phyloP scores from a whole-genome alignment of 2,113 vertebrate species.

The Strix uralensis region DNA sequence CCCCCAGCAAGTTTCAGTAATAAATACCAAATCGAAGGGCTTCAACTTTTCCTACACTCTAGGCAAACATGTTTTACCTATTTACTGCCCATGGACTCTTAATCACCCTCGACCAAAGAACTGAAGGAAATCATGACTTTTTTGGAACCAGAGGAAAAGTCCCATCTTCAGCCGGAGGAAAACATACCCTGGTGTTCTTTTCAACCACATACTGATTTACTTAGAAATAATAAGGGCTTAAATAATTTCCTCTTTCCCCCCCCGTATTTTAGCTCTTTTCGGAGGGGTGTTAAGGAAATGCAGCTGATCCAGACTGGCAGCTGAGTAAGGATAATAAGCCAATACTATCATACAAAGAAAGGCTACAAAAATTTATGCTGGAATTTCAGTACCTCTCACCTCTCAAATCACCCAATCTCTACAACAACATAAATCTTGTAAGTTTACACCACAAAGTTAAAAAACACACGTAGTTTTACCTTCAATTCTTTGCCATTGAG shows the following conservation, averaged over 20 bases:
- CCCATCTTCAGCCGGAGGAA: neutral
- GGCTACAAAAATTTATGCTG: neutral
- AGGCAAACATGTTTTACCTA: neutral
- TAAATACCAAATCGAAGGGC: neutral
- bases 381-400: neutral
- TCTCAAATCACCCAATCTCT: neutral
- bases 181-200: neutral
- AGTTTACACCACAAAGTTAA: neutral
- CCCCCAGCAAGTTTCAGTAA: neutral
- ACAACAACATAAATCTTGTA: neutral
- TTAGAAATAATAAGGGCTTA: neutral
- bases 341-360: neutral
- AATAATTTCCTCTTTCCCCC: neutral
- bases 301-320: neutral
- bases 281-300: neutral
- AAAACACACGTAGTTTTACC: neutral
- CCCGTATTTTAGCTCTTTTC: neutral
- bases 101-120: neutral
- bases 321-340: neutral
- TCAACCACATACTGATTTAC: neutral
- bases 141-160: neutral
- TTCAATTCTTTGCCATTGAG: neutral
- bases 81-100: neutral
- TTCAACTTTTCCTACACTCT: neutral
- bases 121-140: neutral